Conservation (phyloP, 2,113 vertebrate genomes). For the Saccopteryx leptura region DNA sequence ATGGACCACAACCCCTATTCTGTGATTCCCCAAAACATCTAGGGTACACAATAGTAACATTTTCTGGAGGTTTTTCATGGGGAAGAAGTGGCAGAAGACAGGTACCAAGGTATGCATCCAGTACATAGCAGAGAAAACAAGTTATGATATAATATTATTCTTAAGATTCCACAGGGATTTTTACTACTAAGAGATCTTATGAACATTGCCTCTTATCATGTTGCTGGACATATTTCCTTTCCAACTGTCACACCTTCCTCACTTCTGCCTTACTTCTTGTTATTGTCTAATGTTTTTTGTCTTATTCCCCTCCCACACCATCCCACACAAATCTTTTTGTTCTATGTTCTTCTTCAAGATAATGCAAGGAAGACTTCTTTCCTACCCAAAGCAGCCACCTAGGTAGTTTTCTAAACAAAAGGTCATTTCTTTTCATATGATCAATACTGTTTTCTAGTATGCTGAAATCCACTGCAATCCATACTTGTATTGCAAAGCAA, state of each 20-base stretch:
- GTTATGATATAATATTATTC: neutral
- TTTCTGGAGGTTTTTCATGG: neutral
- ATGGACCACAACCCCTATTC: neutral
- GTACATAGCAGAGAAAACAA: neutral
- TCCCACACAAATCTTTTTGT: neutral
- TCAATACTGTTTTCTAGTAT: neutral
- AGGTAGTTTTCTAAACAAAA: neutral
- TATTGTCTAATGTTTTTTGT: neutral
- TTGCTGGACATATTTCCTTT: neutral
- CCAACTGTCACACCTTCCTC: neutral
- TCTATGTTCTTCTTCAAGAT: neutral
- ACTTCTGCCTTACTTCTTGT: neutral
- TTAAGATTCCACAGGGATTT: neutral
- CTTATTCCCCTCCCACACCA: neutral
- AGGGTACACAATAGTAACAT: neutral
- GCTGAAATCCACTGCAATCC: neutral
- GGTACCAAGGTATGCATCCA: neutral
- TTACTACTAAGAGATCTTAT: neutral
- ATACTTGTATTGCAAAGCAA: neutral
- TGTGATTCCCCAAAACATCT: neutral
- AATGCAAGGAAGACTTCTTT: neutral
- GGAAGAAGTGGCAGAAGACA: fast-evolving
- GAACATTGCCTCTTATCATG: neutral
- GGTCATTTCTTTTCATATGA: neutral
- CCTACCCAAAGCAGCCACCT: neutral